A percentile compares a stretch with the other conserved stretches of the same genome.
Conservation (phyloP, 92 coral and sea anemone genomes). For the Desmophyllum pertusum region DNA sequence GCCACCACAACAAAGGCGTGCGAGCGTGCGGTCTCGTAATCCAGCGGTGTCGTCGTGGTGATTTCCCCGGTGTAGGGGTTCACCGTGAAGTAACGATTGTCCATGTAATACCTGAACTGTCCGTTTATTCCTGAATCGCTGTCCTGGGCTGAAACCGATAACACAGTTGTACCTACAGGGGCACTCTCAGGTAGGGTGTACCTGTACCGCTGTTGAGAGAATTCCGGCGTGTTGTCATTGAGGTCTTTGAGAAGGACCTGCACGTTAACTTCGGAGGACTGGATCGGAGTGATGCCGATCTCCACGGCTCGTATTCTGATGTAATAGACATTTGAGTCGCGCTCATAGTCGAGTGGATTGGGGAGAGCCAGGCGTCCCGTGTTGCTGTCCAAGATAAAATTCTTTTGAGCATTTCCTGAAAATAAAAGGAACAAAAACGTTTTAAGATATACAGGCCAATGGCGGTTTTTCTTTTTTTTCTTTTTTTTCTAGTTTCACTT, state of each 20-base stretch:
- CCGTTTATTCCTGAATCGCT: slow-evolving; percentile 92
- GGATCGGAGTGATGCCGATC: slow-evolving; percentile 51
- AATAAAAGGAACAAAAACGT: background rate
- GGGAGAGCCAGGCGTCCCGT: slow-evolving; percentile 83
- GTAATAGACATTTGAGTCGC: slow-evolving; percentile 69
- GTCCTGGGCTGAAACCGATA: slow-evolving; percentile 88
- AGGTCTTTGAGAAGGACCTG: slow-evolving; percentile 75
- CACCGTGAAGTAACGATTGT: slow-evolving; percentile 67
- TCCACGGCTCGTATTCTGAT: slow-evolving; percentile 71
- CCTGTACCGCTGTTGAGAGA: slow-evolving; percentile 73
- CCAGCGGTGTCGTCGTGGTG: slow-evolving; percentile 70
- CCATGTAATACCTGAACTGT: slow-evolving; percentile 73
- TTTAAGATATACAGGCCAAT: background rate
- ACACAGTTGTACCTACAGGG: slow-evolving; percentile 88
- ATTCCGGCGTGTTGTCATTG: slow-evolving; percentile 91
- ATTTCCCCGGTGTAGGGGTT: slow-evolving; percentile 92
- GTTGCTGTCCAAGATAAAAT: slow-evolving; percentile 74
- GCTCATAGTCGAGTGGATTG: slow-evolving; percentile 83
- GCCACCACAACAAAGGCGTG: slow-evolving; percentile 83
- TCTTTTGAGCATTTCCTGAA: slow-evolving; percentile 63
- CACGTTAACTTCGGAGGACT: slow-evolving; percentile 74
- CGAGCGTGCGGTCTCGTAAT: slow-evolving; percentile 71
- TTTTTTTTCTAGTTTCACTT: too few species aligned
- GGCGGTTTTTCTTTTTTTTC: background rate
- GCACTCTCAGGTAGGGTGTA: slow-evolving; percentile 94